Base-by-base conservation (phyloP, 2,797 vertebrate genomes). In the Scolopax rusticola region DNA sequence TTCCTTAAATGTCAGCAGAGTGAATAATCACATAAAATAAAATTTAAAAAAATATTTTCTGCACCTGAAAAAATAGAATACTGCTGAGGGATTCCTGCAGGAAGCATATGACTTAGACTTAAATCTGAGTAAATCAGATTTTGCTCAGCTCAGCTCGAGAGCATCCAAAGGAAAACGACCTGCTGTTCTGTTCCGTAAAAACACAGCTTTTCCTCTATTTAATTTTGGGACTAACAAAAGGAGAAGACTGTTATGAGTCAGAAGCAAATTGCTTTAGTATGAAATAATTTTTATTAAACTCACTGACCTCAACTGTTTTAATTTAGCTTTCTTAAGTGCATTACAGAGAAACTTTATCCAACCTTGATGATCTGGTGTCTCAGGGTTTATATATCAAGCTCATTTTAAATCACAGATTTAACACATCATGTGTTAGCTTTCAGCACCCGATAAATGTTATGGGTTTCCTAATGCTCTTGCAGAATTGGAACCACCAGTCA, bases 31-130 rank as follows among this genome's bases (percentile, higher is more conserved):
- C 83, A 87, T 70, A 79, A 94, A 92, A 89, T 57, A 87, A 74
- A 91, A 87, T 41, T 23, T 3, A 2, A 15, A 82, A 94, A 53
- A 73, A 12, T 47, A 25, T 74, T 71, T 77, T 89, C 75, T 87
- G 71, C 93, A 94, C 93, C 88, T 96, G 94, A 87, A 93, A 95
- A 95, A 97, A 96, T 83, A 94, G 78, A 94, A 59, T 32, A 48
- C 28, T 78, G 60, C 50, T 43, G 21, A 59, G 84, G 53, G 53
- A 92, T 94, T 87, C 64, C 95, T 94, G 71, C 86, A 95, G 93
- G 88, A 96, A 89, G 36, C 3, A 5, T 64, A 69, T 65, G 78
- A 93, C 11, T 90, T 84, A 68, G 60, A 47, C 33, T 89, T 94
- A 92, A 92, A 85, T 80, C 78, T 83, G 88, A 77, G 71, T 83